phyloP scores from a whole-genome alignment of 2,113 vertebrate species.

The Sander vitreus region DNA sequence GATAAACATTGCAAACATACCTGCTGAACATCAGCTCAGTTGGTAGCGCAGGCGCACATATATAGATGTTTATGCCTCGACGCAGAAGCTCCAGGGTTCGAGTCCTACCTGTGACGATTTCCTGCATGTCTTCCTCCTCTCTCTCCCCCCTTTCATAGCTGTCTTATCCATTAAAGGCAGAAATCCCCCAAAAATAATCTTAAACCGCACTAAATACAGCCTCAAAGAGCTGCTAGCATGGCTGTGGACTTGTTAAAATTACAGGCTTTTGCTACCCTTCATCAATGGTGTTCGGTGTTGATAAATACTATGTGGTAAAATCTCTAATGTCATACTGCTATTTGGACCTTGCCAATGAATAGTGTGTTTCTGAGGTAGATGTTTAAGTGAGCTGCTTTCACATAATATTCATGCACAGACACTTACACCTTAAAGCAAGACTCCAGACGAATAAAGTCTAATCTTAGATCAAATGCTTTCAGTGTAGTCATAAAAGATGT shows the following conservation, averaged over 20 bases:
- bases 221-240: neutral
- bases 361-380: neutral
- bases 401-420: neutral
- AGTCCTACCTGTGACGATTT: no score
- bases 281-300: neutral
- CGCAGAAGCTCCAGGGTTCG: no score
- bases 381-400: neutral
- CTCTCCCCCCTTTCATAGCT: no score
- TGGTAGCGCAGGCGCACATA: no score
- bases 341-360: neutral
- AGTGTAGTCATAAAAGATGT: neutral
- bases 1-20: neutral
- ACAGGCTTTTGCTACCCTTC: neutral
- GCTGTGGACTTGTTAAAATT: neutral
- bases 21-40: neutral
- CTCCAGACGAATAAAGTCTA: neutral
- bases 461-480: constrained; percentile 25
- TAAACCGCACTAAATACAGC: neutral
- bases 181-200: no score
- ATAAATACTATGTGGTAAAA: neutral
- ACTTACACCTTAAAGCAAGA: neutral
- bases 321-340: neutral
- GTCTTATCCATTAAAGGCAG: no score
- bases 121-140: no score
- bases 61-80: no score